phyloP scores from a whole-genome alignment of 2,888 invertebrate species.

The Cenopis cana region DNA sequence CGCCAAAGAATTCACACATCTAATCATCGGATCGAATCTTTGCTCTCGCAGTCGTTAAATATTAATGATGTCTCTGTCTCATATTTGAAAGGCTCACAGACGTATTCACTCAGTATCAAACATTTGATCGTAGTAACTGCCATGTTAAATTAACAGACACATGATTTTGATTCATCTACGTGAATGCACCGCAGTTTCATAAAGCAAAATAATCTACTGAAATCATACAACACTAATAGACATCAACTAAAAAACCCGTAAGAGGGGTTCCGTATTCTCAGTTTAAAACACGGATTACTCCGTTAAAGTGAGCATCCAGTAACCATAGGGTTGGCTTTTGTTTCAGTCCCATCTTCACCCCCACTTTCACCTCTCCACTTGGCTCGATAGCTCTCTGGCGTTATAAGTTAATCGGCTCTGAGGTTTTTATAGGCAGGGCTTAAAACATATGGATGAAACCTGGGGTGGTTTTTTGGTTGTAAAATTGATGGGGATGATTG shows the following conservation, averaged over 20 bases:
- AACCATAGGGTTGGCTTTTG: conserved; percentile 68
- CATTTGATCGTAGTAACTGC: no score
- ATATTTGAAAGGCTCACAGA: no score
- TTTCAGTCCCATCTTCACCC: conserved; percentile 65
- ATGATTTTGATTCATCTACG: no score
- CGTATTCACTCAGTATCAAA: no score
- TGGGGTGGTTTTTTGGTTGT: conserved; percentile 11
- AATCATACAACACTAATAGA: not conserved
- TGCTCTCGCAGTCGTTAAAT: no score
- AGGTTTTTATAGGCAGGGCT: conserved; percentile 26
- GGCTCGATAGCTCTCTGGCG: conserved; percentile 71
- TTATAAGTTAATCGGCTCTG: conserved; percentile 68
- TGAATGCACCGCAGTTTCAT: no score
- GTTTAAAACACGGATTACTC: conserved; percentile 68
- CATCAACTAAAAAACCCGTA: not conserved
- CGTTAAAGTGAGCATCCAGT: conserved; percentile 71
- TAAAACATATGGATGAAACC: conserved; percentile 19
- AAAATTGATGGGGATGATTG: conserved; percentile 18
- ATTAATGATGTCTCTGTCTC: no score
- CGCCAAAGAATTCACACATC: no score
- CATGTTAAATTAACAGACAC: no score
- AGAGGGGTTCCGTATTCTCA: conserved; percentile 50
- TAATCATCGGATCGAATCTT: no score
- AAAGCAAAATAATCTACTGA: not conserved
- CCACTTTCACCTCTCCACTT: conserved; percentile 65